Percentiles rank a stretch among this genome's conserved stretches.
Evolutionary conservation across 2,113 vertebrate species (phyloP).

Genomic region (Gnathonemus echidnorhynchus): DNA sequence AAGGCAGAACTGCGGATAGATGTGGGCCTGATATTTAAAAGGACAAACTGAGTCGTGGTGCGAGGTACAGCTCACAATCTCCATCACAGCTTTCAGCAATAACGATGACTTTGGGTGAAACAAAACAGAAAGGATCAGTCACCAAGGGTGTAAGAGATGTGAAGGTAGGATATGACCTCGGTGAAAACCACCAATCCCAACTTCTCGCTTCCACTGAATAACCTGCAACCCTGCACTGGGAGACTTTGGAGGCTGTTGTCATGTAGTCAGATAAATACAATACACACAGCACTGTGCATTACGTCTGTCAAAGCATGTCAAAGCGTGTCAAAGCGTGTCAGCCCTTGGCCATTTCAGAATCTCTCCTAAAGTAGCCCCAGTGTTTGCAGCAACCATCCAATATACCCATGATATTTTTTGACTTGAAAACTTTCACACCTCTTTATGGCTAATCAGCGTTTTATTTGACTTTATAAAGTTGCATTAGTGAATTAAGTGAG

Average conservation of each 20-base stretch:
- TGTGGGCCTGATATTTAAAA: neutral
- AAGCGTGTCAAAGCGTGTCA: neutral
- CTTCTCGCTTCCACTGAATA: neutral
- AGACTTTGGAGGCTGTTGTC: neutral
- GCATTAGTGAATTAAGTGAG: neutral
- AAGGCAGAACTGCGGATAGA: neutral
- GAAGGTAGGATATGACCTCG: neutral
- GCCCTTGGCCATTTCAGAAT: neutral
- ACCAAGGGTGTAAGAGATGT: neutral
- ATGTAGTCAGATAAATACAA: neutral
- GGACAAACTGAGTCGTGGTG: too few relatives aligned
- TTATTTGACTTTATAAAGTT: neutral
- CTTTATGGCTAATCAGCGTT: neutral
- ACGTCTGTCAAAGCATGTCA: neutral
- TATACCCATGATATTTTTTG: neutral
- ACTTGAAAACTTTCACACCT: neutral
- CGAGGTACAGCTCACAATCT: neutral
- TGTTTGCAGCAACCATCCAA: neutral
- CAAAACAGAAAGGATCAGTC: neutral
- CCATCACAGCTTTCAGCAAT: neutral
- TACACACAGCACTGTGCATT: neutral
- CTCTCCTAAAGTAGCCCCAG: neutral
- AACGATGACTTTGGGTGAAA: neutral
- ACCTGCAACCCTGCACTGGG: neutral
- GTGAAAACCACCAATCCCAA: neutral